Base-by-base conservation (phyloP, 1,140 invertebrate species). In the Choristoneura fumiferana region DNA sequence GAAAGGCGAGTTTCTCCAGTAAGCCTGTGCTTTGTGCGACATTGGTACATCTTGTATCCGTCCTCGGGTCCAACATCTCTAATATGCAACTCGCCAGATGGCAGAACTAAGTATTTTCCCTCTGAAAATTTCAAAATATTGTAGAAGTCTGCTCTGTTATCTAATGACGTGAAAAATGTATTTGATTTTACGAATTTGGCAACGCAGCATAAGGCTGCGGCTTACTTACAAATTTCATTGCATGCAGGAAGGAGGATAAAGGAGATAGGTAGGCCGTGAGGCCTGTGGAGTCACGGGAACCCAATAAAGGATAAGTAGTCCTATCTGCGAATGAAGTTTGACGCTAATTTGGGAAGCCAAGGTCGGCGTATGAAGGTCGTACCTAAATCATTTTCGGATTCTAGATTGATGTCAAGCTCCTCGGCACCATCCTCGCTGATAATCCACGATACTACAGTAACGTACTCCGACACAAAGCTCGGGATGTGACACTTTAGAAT, bases 21-120 rank as follows among this genome's bases (percentile, higher is more conserved):
- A 34, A 98, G 92, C 69, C 96, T 93, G 87, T 98, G 97, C 81
- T 96, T 96, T 38, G 97, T 98, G 70, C 96, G 93, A 87, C 98
- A 99, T 82, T 97, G 96, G 80, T 97, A 98, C 60, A 94, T 95
- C 89, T 98, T 98, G 87, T 96, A 97, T 60, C 96, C 96, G 89
- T 98, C 97, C 84, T 97, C 96, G 62, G 95, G 95, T 84, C 95
- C 96, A 54, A 98, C 97, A 89, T 98, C 96, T 75, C 95, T 93
- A 76, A 98, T 98, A 83, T 98, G 97, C 52, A 98, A 91, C 91
- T 98, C 97, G 63, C 97, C 97, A 75, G 96, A 97, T 65, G 96
- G 97, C 59, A 98, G 89, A 29, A 98, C 96, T 78, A 98, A 92
- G 87, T 97, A 98, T 93, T 97, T 97, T 67, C 96, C 96, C 90